Evolutionary conservation across 2,888 invertebrate species (phyloP).

Genomic region (Oscheius sp.): DNA sequence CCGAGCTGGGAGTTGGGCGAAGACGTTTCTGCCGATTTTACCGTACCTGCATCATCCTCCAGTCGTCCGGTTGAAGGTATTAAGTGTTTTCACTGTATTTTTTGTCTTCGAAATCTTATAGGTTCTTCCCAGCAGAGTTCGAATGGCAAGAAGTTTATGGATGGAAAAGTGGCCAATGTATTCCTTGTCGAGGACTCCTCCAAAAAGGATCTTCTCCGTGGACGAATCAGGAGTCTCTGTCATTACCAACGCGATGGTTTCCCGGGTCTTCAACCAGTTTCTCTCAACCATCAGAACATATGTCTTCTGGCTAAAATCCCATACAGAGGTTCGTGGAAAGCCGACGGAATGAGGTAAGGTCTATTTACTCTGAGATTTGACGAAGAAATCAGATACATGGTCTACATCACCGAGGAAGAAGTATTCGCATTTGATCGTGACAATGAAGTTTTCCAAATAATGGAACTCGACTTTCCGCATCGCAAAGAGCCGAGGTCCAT

Average conservation of each 20-base stretch:
- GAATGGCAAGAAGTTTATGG: slow-evolving; percentile 60
- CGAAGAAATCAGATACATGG: slow-evolving; percentile 84
- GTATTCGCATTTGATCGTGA: slow-evolving; percentile 97
- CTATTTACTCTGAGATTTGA: not conserved
- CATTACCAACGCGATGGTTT: slow-evolving; percentile 80
- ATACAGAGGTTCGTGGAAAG: slow-evolving; percentile 98
- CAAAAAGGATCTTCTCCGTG: slow-evolving; percentile 42
- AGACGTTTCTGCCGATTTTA: slow-evolving; percentile 30
- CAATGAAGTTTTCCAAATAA: slow-evolving; percentile 83
- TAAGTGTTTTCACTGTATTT: no score
- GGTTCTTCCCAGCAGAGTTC: no score
- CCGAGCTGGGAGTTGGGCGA: slow-evolving; percentile 62
- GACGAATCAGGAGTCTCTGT: slow-evolving; percentile 55
- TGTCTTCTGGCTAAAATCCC: slow-evolving; percentile 83
- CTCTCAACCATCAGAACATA: slow-evolving; percentile 86
- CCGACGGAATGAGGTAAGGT: slow-evolving; percentile 91
- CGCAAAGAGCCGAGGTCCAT: slow-evolving; percentile 79
- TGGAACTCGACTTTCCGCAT: slow-evolving; percentile 84
- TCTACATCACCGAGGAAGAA: slow-evolving; percentile 89
- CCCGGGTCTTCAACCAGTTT: slow-evolving; percentile 96
- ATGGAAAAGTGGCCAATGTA: slow-evolving; percentile 61
- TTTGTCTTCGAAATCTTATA: no score
- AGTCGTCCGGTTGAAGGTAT: not conserved
- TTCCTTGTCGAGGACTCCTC: not conserved
- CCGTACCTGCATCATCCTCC: not conserved